Base-by-base conservation (phyloP, 2,888 invertebrate genomes). In the Agrochola macilenta region DNA sequence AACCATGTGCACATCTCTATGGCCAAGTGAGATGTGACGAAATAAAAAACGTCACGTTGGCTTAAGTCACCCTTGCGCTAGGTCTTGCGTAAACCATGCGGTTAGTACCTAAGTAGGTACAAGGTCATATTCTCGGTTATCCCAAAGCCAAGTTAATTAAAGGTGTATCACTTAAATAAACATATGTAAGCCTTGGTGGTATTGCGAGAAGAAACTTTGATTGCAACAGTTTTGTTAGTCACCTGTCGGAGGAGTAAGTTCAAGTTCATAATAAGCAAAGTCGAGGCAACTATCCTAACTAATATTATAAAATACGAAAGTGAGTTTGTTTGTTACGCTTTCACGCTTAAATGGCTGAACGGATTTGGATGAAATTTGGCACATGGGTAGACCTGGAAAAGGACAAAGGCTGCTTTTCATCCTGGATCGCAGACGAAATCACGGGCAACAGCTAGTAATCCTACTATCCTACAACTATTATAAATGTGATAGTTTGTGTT, bases 41-140 rank as follows among this genome's bases (percentile, higher is more conserved):
- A 79, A 57, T 63, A 4, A 4, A n/a, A 23, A 23, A 2, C 52
- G 23, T 52, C 26, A n/a, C 20, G 3, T 20, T 20, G 39, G n/a
- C 23, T 20, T 43, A 70, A 79, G 5, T 57, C 63, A 43, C 81
- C 74, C 80, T 78, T 43, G 57, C 20, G 7, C 39, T 30, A 43
- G 30, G 5, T 52, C 12, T 82, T 76, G 63, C 57, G 43, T 20
- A 43, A 79, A 43, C 1, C 39, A 26, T 43, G 35, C 76, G 77
- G 66, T 76, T 26, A 0, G 43, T 35, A 43, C 39, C 39, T 43
- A 78, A 75, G 26, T 63, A 69, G 58, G 49, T 54, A 65, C 73
- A 79, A 0, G 81, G 81, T 58, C 69, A 69, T 61, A 58, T 65
- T 69, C 23, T 72, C 43, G 86, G 86, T 39, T 83, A 74, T 79